Base-by-base conservation (phyloP, 2,113 vertebrate genomes). In the Rhynchomys soricoides region DNA sequence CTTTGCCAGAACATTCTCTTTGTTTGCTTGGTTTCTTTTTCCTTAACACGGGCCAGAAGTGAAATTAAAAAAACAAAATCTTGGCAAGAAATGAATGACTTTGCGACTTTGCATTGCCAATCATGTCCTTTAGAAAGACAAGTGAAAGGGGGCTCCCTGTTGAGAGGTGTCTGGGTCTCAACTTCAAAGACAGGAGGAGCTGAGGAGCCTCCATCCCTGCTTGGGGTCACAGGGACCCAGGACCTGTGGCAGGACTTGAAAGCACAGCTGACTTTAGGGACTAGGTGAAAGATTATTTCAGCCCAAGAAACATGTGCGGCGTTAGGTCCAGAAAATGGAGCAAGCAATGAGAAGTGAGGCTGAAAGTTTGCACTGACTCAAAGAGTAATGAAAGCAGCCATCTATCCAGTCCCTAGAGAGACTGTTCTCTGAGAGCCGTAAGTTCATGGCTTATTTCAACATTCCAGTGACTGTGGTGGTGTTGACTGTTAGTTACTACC, bases 21-120 rank as follows among this genome's bases (percentile, higher is more conserved):
- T 85, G 26, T 85, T 64, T 85, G 59, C 7, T 31, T 85, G 81
- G 55, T 85, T 85, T 62, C 15, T 75, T n/a, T 77, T 79, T 5
- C 29, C 64, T 88, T 52, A 75, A 78, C 71, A 40, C 66, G 78
- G 62, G 59, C 89, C 93, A 96, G 86, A 90, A 97, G 70, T 64
- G 57, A 86, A 86, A 57, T 48, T 55, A 26, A 81, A 86, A 89
- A 89, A 59, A 55, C 7, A 73, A 78, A 52, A 52, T 50, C 87
- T 87, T 93, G 93, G 87, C 85, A 94, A 88, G 90, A 96, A 95
- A 94, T 43, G 31, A 91, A 79, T 90, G 88, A 93, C 17, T 82
- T 21, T 74, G 26, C 37, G 88, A 93, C 17, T 82, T 21, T 74
- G 26, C 37, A 17, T 66, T 7, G 37, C 15, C 48, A 22, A 43